Evolutionary conservation across 2,113 vertebrate genomes (phyloP).

Genomic region (Anthoscopus minutus): DNA sequence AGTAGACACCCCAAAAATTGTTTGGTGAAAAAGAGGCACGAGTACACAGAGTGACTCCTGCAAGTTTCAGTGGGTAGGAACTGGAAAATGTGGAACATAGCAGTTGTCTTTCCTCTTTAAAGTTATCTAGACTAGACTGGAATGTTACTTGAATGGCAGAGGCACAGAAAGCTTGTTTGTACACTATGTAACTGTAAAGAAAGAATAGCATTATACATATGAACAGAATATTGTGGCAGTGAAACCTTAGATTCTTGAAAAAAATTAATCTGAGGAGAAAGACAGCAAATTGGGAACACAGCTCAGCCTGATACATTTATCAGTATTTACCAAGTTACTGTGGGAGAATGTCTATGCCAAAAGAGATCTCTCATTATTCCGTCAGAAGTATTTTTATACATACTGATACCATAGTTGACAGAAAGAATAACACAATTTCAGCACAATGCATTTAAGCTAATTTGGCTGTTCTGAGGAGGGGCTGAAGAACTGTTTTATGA

Average conservation of each 20-base stretch:
- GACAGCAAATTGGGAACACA: background rate
- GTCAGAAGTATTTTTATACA: background rate
- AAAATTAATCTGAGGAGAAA: background rate
- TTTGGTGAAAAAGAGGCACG: background rate
- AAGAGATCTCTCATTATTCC: background rate
- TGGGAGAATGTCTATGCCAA: background rate
- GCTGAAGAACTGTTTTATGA: background rate
- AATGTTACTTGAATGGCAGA: background rate
- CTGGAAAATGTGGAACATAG: background rate
- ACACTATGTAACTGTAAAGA: background rate
- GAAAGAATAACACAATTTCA: background rate
- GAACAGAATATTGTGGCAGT: background rate
- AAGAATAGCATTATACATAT: background rate
- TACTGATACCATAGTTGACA: fast-evolving
- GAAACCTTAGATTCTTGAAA: background rate
- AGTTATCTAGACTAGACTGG: background rate
- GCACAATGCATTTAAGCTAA: background rate
- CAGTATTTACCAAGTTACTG: background rate
- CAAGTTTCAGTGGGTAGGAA: background rate
- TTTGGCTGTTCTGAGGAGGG: background rate
- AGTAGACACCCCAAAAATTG: background rate
- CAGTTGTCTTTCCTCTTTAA: background rate
- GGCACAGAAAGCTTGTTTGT: background rate
- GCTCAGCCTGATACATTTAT: background rate
- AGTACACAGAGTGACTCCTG: background rate